These are phyloP conservation scores for Syngnathus rostellatus DNA, from an alignment of 2,797 vertebrate genomes.

Conservation along the genomic window DNA sequence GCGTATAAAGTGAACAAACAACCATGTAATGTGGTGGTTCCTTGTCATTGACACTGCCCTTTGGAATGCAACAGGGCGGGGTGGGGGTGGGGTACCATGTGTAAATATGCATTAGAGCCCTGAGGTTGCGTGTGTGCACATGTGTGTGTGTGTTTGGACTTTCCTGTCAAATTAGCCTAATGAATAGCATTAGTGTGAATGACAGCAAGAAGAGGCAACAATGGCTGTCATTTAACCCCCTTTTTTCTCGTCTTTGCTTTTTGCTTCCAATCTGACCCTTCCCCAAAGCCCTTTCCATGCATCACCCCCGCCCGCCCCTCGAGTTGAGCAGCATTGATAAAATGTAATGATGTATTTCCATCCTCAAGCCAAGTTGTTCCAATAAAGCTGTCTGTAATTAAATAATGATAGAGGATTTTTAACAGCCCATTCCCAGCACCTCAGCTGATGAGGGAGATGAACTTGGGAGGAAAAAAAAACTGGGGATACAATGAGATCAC, in stretches of 20 bases:
- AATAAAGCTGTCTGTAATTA: constrained; percentile 37
- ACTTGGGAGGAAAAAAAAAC: neutral
- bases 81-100: constrained; percentile 23
- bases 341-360: neutral
- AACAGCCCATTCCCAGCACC: neutral
- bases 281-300: neutral
- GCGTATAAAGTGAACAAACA: constrained; percentile 73
- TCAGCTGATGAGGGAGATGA: neutral
- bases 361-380: constrained; percentile 3
- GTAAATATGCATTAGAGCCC: constrained; percentile 5
- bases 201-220: constrained; percentile 67
- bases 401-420: constrained; percentile 25
- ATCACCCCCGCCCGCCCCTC: neutral
- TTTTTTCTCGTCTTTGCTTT: constrained; percentile 22
- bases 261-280: constrained; percentile 50
- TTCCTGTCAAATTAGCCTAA: constrained; percentile 70
- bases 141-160: constrained; percentile 29
- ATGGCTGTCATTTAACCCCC: constrained; percentile 67
- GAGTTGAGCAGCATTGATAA: neutral
- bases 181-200: constrained; percentile 76
- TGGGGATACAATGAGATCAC: neutral
- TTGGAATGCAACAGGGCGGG: constrained; percentile 56
- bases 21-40: constrained; percentile 72
- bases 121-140: constrained; percentile 7
- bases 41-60: constrained; percentile 66